Base-by-base conservation (phyloP, 2,888 invertebrate genomes). In the Cyclophora punctaria region DNA sequence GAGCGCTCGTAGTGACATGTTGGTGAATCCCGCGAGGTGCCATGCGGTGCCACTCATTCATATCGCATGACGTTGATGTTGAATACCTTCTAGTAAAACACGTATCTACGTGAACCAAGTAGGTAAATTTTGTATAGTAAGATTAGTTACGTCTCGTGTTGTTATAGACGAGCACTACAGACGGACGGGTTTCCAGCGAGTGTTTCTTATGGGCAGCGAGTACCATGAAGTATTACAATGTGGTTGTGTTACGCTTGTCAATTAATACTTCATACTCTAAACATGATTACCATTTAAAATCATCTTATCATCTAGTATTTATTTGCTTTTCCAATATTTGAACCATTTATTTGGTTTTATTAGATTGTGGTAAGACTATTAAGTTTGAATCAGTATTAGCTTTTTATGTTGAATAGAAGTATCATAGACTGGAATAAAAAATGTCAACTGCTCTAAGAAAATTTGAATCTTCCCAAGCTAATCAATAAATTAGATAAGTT, bases 31-130 rank as follows among this genome's bases (percentile, higher is more conserved):
- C 48, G 43, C 44, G 40, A 46, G 34, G 41, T 50, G 47, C 48
- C 53, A 51, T 57, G 58, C 58, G 50, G 70, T 74, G 78, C 72
- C 75, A 80, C 80, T 78, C 84, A 83, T 83, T 83, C 81, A 83
- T 80, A 77, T 73, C 59, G 66, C 61, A 67, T 73, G 77, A 73
- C 76, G 76, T 69, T 71, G 71, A 65, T 67, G 49, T 62, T 37
- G 37, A 37, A 37, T 37, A 37, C 4, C 37, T 59, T 68, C 66
- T 62, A 66, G 64, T 68, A 72, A 68, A 66, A 37, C 37, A 37
- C 37, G 37, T 37, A 37, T 37, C 37, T 70, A 69, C 54, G 51
- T 52, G 47, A 50, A 54, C 51, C 57, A 45, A 46, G 59, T 57
- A 37, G 37, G 37, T 37, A 51, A 51, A 46, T 48, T 56, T 56